phyloP scores from a whole-genome alignment of 2,888 invertebrate genomes.

The Dascillus cervinus region DNA sequence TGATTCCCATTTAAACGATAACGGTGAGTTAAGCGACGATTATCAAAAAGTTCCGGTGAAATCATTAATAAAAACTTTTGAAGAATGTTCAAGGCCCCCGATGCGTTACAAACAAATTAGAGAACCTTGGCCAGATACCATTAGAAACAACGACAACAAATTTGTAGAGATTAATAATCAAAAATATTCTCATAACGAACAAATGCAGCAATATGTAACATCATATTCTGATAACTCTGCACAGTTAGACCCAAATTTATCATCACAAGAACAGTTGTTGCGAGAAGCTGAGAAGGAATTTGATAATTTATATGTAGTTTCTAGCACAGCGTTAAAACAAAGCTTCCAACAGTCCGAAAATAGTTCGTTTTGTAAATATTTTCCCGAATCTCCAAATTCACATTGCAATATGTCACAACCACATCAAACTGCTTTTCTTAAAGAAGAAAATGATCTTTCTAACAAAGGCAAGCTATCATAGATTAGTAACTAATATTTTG shows the following conservation, averaged over 20 bases:
- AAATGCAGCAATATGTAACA: background rate
- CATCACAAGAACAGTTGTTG: constrained; percentile 16
- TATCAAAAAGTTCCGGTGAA: constrained; percentile 43
- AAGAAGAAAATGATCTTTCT: too few relatives aligned
- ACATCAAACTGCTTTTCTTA: too few relatives aligned
- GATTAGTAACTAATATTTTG: too few relatives aligned
- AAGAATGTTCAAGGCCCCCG: constrained; percentile 51
- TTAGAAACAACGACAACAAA: constrained; percentile 29
- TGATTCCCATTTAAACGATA: too few relatives aligned
- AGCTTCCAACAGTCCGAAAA: constrained; percentile 31
- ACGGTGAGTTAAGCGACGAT: constrained; percentile 1
- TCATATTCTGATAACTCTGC: too few relatives aligned
- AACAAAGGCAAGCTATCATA: too few relatives aligned
- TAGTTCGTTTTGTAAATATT: constrained; percentile 38
- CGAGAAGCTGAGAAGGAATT: constrained; percentile 33
- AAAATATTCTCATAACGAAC: constrained; percentile 1
- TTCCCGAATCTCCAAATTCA: constrained; percentile 22
- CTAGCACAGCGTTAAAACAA: constrained; percentile 29
- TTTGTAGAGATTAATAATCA: constrained; percentile 5
- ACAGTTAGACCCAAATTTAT: constrained; percentile 2
- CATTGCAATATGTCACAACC: too few relatives aligned
- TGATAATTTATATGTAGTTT: constrained; percentile 36
- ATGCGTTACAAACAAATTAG: constrained; percentile 48
- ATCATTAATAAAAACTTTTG: constrained; percentile 52
- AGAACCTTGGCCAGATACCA: constrained; percentile 33